phyloP scores from a whole-genome alignment of 2,888 invertebrate species.

The Apoderus coryli region DNA sequence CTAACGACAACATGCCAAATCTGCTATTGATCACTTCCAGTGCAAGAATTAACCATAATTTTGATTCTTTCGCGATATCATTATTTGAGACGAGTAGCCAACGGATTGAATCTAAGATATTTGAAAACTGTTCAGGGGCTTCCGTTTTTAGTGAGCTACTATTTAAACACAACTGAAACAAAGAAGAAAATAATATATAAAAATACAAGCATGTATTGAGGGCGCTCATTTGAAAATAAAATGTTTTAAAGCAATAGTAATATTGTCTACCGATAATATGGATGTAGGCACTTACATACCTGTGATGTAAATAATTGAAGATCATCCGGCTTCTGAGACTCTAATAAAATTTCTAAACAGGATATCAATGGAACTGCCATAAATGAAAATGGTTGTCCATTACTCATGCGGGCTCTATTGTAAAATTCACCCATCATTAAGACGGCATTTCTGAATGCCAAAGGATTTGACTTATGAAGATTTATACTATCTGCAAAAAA shows the following conservation, averaged over 20 bases:
- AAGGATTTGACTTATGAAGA: conserved; percentile 20
- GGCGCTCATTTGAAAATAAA: too few relatives aligned
- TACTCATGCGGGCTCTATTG: conserved; percentile 24
- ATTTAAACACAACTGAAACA: conserved; percentile 29
- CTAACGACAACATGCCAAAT: conserved; percentile 27
- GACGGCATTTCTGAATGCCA: conserved; percentile 28
- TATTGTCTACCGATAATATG: conserved; percentile 1
- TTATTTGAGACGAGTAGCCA: conserved; percentile 25
- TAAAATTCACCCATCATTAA: conserved; percentile 30
- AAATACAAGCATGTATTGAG: too few relatives aligned
- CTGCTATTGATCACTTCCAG: conserved; percentile 30
- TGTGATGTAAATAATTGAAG: conserved; percentile 30
- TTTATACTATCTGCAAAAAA: conserved; percentile 17
- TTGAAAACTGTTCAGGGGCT: conserved; percentile 22
- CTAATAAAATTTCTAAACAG: conserved; percentile 31
- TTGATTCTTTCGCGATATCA: conserved; percentile 26
- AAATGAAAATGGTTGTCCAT: conserved; percentile 22
- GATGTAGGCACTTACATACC: too few relatives aligned
- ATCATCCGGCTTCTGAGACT: conserved; percentile 28
- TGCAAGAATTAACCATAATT: conserved; percentile 30
- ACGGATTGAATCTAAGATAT: conserved; percentile 28
- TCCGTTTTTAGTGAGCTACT: conserved; percentile 24
- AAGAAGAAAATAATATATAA: not conserved
- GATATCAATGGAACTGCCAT: conserved; percentile 26
- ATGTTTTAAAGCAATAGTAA: conserved; percentile 1